Evolutionary conservation across 2,113 vertebrate species (phyloP).

Genomic region (Laticauda laticaudata): DNA sequence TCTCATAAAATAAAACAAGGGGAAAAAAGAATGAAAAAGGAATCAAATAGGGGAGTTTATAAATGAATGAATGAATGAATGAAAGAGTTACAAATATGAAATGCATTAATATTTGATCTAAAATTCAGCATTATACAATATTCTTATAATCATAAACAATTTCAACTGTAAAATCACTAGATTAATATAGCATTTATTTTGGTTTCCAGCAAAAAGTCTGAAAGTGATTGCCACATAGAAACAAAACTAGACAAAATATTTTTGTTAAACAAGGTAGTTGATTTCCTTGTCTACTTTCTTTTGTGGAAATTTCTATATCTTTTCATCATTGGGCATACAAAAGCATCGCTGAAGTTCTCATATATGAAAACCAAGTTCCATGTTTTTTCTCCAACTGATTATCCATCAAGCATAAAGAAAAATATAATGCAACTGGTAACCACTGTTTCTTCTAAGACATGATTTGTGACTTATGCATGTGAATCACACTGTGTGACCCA

Average conservation of each 20-base stretch:
- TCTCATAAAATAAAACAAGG: not conserved
- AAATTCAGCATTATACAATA: not conserved
- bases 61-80: not conserved
- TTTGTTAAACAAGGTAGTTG: not conserved
- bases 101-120: not conserved
- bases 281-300: not conserved
- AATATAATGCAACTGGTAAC: not conserved
- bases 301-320: not conserved
- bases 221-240: not conserved
- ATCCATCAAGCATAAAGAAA: not conserved
- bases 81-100: not conserved
- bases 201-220: not conserved
- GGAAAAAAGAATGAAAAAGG: not conserved
- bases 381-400: not conserved
- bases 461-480: not conserved
- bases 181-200: not conserved
- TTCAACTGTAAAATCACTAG: not conserved
- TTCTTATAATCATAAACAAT: not conserved
- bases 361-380: not conserved
- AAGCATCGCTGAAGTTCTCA: not conserved
- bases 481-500: not conserved
- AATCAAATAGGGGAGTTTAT: not conserved
- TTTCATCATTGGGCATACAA: not conserved
- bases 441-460: conserved; percentile 24
- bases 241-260: not conserved